A percentile compares a stretch with the other conserved stretches of the same genome.
These are phyloP conservation scores for Aulostomus chinensis DNA, from an alignment of 2,797 vertebrate genomes.

Conservation along the genomic window DNA sequence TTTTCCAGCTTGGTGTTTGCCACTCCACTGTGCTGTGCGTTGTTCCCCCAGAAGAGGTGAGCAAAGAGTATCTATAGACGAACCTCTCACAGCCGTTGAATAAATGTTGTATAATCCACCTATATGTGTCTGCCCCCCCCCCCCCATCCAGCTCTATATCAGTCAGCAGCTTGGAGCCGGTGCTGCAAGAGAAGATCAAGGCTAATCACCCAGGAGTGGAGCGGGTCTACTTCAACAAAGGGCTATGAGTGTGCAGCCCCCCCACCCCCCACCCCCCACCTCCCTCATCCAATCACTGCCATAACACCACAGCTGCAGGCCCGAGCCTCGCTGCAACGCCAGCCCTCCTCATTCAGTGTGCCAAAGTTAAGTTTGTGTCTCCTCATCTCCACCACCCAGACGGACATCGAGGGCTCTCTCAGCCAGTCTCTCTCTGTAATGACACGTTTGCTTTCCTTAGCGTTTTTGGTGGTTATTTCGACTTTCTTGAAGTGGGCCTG, in stretches of 20 bases:
- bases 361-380: conserved; percentile 80
- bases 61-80: no score
- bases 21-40: conserved; percentile 94
- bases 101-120: conserved; percentile 22
- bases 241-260: conserved; percentile 81
- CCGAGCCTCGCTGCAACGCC: conserved; percentile 44
- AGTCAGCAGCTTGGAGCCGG: conserved; percentile 89
- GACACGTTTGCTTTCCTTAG: conserved; percentile 48
- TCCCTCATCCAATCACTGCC: conserved; percentile 56
- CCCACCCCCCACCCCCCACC: neutral
- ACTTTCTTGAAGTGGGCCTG: conserved; percentile 32
- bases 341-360: conserved; percentile 74
- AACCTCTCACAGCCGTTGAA: no score
- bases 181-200: conserved; percentile 90
- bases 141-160: conserved; percentile 87
- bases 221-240: conserved; percentile 98
- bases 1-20: conserved; percentile 92
- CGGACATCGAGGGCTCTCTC: conserved; percentile 29
- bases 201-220: conserved; percentile 83
- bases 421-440: conserved; percentile 45
- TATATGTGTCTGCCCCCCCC: conserved; percentile 3
- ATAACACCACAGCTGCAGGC: conserved; percentile 54
- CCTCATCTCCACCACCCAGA: conserved; percentile 49
- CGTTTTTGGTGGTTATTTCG: conserved; percentile 41
- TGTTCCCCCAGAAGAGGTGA: conserved; percentile 98